These are phyloP conservation scores for Lanistes nyassanus DNA, from an alignment of 1,140 invertebrate genomes.

Conservation along the genomic window DNA sequence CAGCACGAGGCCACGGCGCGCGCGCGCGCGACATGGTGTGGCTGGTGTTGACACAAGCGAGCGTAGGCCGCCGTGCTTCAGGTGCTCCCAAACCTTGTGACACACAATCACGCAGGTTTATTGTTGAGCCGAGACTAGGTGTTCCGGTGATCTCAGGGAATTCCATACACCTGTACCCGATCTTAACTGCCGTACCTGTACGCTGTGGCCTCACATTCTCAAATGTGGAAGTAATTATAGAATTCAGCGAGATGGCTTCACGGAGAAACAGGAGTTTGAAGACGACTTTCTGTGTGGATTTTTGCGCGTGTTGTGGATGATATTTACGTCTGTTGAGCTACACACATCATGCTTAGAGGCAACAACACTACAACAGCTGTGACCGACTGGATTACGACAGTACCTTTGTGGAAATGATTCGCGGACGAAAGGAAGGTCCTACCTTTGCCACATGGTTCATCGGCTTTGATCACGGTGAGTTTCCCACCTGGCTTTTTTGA, in stretches of 20 bases:
- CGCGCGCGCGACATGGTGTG: not conserved
- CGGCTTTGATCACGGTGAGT: constrained; percentile 56
- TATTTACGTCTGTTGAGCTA: too few relatives aligned
- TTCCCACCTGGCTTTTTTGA: not conserved
- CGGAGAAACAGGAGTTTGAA: not conserved
- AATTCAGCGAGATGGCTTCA: too few relatives aligned
- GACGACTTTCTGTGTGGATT: not conserved
- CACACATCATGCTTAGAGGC: too few relatives aligned
- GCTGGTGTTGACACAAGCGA: not conserved
- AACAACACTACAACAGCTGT: too few relatives aligned
- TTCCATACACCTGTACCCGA: constrained; percentile 2
- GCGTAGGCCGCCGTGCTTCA: not conserved
- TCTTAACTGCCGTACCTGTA: not conserved
- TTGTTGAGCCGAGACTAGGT: not conserved
- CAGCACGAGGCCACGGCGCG: not conserved
- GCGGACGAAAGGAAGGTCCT: constrained; percentile 53
- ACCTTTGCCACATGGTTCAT: constrained; percentile 57
- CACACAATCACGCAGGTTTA: not conserved
- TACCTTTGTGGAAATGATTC: constrained; percentile 42
- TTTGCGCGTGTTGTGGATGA: not conserved
- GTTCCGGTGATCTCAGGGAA: not conserved
- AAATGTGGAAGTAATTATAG: too few relatives aligned
- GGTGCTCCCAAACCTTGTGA: not conserved
- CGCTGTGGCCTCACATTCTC: too few relatives aligned
- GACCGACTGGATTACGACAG: too few relatives aligned